Evolutionary conservation across 2,888 invertebrate genomes (phyloP).

Genomic region (Eilema depressum): DNA sequence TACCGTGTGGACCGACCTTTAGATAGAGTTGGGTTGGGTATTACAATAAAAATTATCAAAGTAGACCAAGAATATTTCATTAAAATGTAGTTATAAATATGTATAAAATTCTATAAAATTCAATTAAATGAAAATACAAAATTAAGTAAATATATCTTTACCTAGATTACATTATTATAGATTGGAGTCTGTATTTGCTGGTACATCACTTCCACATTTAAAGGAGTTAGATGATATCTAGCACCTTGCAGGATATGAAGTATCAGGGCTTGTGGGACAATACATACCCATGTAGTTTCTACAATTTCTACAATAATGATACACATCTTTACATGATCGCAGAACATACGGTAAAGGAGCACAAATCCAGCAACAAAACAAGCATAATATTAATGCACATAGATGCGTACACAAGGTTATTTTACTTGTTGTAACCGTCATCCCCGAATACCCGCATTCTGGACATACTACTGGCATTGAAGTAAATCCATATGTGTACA

Average conservation of each 20-base stretch:
- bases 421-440: conserved; percentile 70
- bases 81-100: not conserved
- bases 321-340: conserved; percentile 81
- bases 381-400: conserved; percentile 72
- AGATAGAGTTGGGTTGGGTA: not conserved
- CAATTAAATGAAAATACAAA: not conserved
- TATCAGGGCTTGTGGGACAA: conserved; percentile 76
- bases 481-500: conserved; percentile 71
- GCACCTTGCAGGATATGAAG: conserved; percentile 13
- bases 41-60: not conserved
- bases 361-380: conserved; percentile 82
- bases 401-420: conserved; percentile 78
- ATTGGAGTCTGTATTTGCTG: not conserved
- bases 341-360: conserved; percentile 78
- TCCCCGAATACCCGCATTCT: conserved; percentile 76
- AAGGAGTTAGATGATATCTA: not conserved
- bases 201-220: not conserved
- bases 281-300: conserved; percentile 77
- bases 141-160: too few species aligned
- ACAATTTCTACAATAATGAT: conserved; percentile 81
- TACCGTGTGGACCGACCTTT: too few species aligned
- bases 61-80: not conserved
- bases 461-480: conserved; percentile 74
- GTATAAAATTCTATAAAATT: not conserved
- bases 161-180: not conserved